Evolutionary conservation across 1,140 invertebrate species (phyloP).

Genomic region (Trissolcus basalis): DNA sequence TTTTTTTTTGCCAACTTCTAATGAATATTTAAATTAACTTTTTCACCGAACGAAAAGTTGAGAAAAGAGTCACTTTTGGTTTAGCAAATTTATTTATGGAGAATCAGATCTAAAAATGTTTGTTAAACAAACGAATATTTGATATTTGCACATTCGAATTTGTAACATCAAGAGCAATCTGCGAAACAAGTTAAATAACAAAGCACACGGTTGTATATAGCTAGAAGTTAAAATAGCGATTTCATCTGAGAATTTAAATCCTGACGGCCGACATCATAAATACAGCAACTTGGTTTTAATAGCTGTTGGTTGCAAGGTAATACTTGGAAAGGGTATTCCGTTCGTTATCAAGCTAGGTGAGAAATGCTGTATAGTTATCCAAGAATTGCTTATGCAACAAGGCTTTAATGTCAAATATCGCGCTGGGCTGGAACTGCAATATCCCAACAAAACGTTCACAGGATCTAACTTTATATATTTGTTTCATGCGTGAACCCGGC

Average conservation of each 20-base stretch:
- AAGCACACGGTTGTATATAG: not conserved
- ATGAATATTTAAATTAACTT: too few species aligned
- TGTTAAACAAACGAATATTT: too few species aligned
- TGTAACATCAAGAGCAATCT: too few species aligned
- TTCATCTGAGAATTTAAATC: constrained; percentile 31
- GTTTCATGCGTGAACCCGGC: not conserved
- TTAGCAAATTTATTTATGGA: too few species aligned
- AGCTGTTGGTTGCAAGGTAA: constrained; percentile 24
- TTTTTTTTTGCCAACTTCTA: too few species aligned
- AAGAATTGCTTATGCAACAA: constrained; percentile 35
- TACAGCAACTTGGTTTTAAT: constrained; percentile 28
- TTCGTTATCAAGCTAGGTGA: constrained; percentile 22
- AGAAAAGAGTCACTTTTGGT: too few species aligned
- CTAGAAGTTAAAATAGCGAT: constrained; percentile 13
- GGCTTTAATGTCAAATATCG: constrained; percentile 31
- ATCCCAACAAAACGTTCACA: constrained; percentile 13
- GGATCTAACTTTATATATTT: constrained; percentile 12
- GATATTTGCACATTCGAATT: too few species aligned
- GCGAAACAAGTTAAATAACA: constrained; percentile 18
- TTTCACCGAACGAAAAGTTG: too few species aligned
- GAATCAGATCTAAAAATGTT: too few species aligned
- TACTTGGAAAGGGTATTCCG: constrained; percentile 11
- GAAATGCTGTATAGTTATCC: constrained; percentile 24
- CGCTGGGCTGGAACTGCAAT: constrained; percentile 7
- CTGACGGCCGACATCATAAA: constrained; percentile 29